A percentile compares a stretch with the other conserved stretches of the same genome.
These are phyloP conservation scores for Selene dorsalis DNA, from an alignment of 2,797 vertebrate genomes.

Conservation along the genomic window DNA sequence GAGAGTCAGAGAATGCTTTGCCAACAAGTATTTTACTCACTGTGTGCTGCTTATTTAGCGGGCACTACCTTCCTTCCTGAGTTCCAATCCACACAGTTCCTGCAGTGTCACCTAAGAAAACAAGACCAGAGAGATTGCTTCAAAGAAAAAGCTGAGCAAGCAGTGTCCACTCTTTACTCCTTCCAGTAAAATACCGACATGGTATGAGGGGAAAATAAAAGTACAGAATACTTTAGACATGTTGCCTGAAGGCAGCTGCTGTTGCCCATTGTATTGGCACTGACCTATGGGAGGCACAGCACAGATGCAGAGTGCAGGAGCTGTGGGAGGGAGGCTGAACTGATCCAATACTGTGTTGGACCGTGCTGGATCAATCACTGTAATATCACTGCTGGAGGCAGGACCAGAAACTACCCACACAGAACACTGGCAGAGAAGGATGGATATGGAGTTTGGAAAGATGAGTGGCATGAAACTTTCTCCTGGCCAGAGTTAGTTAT, in stretches of 20 bases:
- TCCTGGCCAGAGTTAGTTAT: conserved; percentile 32
- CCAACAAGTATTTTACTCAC: conserved; percentile 5
- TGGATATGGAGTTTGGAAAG: conserved; percentile 49
- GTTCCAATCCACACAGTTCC: conserved; percentile 91
- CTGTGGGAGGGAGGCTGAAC: conserved; percentile 86
- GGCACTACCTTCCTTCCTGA: conserved; percentile 88
- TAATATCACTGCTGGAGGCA: conserved; percentile 87
- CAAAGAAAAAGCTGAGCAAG: conserved; percentile 29
- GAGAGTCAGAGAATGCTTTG: not conserved
- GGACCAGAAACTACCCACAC: conserved; percentile 89
- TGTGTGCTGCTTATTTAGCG: conserved; percentile 47
- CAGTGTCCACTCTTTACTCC: conserved; percentile 9
- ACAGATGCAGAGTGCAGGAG: conserved; percentile 85
- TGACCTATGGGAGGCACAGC: conserved; percentile 85
- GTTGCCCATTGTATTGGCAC: conserved; percentile 57
- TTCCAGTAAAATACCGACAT: conserved; percentile 18
- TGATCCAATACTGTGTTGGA: conserved; percentile 89
- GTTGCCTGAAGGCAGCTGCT: conserved; percentile 21
- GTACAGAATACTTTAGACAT: conserved; percentile 15
- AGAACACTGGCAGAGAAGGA: conserved; percentile 79
- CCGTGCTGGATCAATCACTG: conserved; percentile 87
- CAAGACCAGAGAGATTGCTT: conserved; percentile 40
- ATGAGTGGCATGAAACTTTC: conserved; percentile 44
- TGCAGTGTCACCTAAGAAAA: conserved; percentile 75
- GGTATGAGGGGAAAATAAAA: conserved; percentile 10